Evolutionary conservation across 1,140 invertebrate species (phyloP).

Genomic region (Drosophila prosaltans): DNA sequence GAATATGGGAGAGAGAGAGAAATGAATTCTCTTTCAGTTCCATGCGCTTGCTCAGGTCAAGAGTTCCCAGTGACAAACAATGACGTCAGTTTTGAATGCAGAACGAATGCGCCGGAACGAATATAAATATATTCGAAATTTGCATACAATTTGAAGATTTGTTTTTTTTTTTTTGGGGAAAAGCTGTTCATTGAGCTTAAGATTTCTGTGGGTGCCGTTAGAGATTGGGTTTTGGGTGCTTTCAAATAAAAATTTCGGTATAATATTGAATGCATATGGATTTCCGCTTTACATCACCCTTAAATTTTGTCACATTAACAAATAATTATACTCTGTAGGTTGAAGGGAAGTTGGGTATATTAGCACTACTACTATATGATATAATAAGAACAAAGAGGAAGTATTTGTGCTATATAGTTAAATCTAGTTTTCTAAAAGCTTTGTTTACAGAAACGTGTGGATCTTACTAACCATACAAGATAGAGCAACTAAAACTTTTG

Average conservation of each 20-base stretch:
- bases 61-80: background rate
- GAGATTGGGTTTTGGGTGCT: too few relatives aligned
- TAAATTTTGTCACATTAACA: background rate
- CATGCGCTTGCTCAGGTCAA: conserved; percentile 11
- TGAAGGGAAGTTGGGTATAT: background rate
- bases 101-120: background rate
- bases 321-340: background rate
- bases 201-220: too few relatives aligned
- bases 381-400: too few relatives aligned
- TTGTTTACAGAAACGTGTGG: too few relatives aligned
- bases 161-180: background rate
- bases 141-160: background rate
- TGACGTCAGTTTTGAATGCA: conserved; percentile 4
- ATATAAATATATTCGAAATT: background rate
- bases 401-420: too few relatives aligned
- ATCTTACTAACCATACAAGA: too few relatives aligned
- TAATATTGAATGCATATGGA: background rate
- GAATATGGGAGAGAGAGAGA: background rate
- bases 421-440: too few relatives aligned
- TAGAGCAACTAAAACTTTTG: too few relatives aligned
- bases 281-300: background rate
- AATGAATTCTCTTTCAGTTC: background rate
- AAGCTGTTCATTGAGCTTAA: too few relatives aligned
- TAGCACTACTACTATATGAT: background rate
- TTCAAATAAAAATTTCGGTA: too few relatives aligned